phyloP scores from a whole-genome alignment of 2,797 vertebrate genomes.

The Rhinophrynus dorsalis region DNA sequence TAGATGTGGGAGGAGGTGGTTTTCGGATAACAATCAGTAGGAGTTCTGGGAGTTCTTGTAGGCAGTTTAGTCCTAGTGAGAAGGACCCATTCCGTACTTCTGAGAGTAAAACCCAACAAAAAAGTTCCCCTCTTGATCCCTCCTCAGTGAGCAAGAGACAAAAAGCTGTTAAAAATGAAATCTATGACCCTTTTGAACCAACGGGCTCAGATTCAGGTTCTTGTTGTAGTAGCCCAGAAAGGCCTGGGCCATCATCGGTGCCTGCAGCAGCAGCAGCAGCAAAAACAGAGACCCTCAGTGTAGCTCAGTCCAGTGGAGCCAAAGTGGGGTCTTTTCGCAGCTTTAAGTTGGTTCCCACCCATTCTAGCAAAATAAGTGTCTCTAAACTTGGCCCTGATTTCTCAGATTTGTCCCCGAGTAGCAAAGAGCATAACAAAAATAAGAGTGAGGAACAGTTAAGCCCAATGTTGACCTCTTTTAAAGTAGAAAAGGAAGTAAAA shows the following conservation, averaged over 20 bases:
- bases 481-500: too few relatives aligned
- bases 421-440: constrained; percentile 20
- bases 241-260: constrained; percentile 45
- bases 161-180: constrained; percentile 75
- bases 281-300: constrained; percentile 65
- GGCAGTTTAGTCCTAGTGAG: constrained; percentile 65
- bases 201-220: constrained; percentile 87
- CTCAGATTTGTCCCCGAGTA: constrained; percentile 29
- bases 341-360: constrained; percentile 70
- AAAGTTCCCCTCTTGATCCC: constrained; percentile 58
- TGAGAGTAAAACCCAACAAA: constrained; percentile 70
- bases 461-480: constrained; percentile 39
- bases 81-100: constrained; percentile 67
- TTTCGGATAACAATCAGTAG: constrained; percentile 90
- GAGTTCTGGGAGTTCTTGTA: constrained; percentile 75
- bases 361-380: constrained; percentile 33
- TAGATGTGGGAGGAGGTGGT: constrained; percentile 83
- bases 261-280: constrained; percentile 38
- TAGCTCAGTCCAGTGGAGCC: constrained; percentile 65
- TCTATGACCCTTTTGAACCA: constrained; percentile 95
- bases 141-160: constrained; percentile 59
- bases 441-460: constrained; percentile 55
- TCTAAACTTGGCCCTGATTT: constrained; percentile 54
- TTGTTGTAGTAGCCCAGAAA: constrained; percentile 73
- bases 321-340: constrained; percentile 62